These are phyloP conservation scores for Florisuga fusca DNA, from an alignment of 2,797 vertebrate genomes.

Conservation along the genomic window DNA sequence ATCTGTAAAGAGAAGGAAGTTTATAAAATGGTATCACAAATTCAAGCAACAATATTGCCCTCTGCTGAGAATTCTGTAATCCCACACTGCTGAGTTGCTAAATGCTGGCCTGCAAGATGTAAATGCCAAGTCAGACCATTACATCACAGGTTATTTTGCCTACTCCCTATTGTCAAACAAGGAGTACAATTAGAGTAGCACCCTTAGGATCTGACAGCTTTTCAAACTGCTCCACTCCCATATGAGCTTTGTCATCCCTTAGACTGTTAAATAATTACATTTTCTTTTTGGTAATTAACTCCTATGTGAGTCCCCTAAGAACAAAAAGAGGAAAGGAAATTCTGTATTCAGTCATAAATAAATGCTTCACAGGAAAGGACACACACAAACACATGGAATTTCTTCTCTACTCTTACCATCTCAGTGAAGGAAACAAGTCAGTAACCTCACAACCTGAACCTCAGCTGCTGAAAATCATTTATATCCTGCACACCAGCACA, in stretches of 20 bases:
- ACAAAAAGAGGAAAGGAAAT: neutral
- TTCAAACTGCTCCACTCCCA: neutral
- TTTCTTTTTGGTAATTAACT: neutral
- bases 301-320: neutral
- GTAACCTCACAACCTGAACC: neutral
- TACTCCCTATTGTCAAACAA: neutral
- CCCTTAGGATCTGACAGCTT: neutral
- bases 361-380: neutral
- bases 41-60: neutral
- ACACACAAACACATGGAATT: neutral
- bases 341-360: neutral
- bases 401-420: neutral
- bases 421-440: neutral
- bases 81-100: neutral
- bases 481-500: neutral
- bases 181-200: rapidly evolving
- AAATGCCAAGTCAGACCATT: neutral
- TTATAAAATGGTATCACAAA: conserved; percentile 18
- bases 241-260: neutral
- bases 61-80: neutral
- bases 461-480: neutral
- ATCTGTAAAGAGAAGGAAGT: conserved; percentile 83
- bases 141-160: neutral
- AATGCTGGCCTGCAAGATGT: neutral
- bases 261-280: neutral